Percentiles rank a stretch among this genome's conserved stretches.
phyloP scores from a whole-genome alignment of 2,888 invertebrate species.

The Stratiomys singularior region DNA sequence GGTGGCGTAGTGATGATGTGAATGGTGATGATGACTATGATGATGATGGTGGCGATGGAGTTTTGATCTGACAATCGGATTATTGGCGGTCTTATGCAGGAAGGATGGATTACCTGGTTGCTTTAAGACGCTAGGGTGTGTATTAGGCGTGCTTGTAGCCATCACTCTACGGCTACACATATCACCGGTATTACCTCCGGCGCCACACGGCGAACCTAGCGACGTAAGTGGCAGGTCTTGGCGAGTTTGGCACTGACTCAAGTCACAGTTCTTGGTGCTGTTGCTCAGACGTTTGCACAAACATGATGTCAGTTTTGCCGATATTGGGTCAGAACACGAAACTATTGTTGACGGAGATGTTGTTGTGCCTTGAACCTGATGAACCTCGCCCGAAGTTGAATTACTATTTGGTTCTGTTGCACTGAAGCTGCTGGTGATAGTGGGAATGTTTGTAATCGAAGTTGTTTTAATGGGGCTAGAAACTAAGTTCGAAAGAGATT shows the following conservation, averaged over 20 bases:
- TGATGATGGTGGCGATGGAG: slow-evolving; percentile 62
- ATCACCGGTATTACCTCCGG: not conserved
- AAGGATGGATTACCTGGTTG: slow-evolving; percentile 49
- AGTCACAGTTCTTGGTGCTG: slow-evolving; percentile 53
- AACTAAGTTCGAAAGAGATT: slow-evolving; percentile 73
- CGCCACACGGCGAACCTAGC: not conserved
- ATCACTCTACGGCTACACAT: slow-evolving; percentile 37
- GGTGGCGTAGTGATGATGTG: slow-evolving; percentile 43
- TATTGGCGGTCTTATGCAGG: slow-evolving; percentile 63
- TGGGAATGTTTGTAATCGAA: slow-evolving; percentile 61
- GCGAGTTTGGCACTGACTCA: slow-evolving; percentile 54
- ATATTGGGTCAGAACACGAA: slow-evolving; percentile 63
- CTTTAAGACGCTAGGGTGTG: slow-evolving; percentile 29
- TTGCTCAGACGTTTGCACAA: slow-evolving; percentile 63
- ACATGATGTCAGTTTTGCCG: slow-evolving; percentile 66
- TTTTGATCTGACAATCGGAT: slow-evolving; percentile 61
- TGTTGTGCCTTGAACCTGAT: not conserved
- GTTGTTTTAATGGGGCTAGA: slow-evolving; percentile 68
- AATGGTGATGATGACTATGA: slow-evolving; percentile 52
- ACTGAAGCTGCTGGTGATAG: slow-evolving; percentile 50
- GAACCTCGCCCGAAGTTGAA: slow-evolving; percentile 51
- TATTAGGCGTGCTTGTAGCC: slow-evolving; percentile 48
- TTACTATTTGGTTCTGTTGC: slow-evolving; percentile 60
- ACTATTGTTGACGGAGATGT: slow-evolving; percentile 38
- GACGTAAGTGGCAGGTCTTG: slow-evolving; percentile 44